A percentile compares a stretch with the other conserved stretches of the same genome.
phyloP scores from a whole-genome alignment of 2,113 vertebrate genomes.

The Caretta caretta region DNA sequence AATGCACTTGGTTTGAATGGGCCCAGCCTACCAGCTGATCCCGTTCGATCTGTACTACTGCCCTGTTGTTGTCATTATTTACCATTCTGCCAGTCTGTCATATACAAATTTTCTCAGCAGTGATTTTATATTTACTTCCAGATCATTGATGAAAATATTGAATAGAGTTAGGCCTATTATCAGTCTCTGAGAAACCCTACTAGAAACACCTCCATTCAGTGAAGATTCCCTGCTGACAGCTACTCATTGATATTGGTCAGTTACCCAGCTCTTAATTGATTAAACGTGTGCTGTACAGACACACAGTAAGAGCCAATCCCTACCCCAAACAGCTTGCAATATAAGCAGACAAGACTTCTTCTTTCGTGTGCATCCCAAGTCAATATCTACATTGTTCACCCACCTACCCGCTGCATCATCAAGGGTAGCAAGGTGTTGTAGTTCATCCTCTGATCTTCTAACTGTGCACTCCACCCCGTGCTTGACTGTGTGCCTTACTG shows the following conservation, averaged over 20 bases:
- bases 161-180: background rate
- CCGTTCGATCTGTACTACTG: background rate
- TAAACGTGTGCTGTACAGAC: background rate
- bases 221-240: background rate
- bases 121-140: background rate
- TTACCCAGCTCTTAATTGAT: background rate
- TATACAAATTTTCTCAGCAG: background rate
- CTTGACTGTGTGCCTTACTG: background rate
- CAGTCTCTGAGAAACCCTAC: background rate
- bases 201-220: rapidly evolving
- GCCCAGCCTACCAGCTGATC: background rate
- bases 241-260: background rate
- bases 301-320: background rate
- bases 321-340: background rate
- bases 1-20: background rate
- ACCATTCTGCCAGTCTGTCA: background rate
- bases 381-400: background rate
- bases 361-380: background rate
- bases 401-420: background rate
- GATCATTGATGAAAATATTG: background rate
- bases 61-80: background rate
- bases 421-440: background rate
- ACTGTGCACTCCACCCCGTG: background rate
- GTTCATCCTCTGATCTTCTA: background rate
- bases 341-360: background rate